A percentile compares a stretch with the other conserved stretches of the same genome.
phyloP scores from a whole-genome alignment of 2,797 vertebrate genomes.

The Euthynnus affinis region DNA sequence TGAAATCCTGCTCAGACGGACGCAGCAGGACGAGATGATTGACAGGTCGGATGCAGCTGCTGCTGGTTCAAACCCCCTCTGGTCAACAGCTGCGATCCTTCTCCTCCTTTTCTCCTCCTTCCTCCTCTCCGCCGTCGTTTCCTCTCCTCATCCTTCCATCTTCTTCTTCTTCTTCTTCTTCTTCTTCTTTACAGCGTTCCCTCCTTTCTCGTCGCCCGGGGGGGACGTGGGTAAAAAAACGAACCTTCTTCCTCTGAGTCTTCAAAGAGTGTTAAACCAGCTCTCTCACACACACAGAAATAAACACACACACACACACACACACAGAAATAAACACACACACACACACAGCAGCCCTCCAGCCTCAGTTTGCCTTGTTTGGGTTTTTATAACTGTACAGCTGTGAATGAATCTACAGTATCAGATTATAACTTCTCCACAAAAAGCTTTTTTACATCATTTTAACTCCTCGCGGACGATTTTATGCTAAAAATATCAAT shows the following conservation, averaged over 20 bases:
- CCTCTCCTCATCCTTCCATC: constrained; percentile 39
- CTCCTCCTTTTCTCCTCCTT: neutral
- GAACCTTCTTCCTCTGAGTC: constrained; percentile 2
- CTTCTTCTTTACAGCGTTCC: neutral
- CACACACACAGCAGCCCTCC: constrained; percentile 17
- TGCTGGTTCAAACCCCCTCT: constrained; percentile 59
- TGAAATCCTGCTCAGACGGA: constrained; percentile 30
- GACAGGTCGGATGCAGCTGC: constrained; percentile 74
- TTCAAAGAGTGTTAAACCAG: constrained; percentile 36
- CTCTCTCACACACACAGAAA: constrained; percentile 7
- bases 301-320: constrained; percentile 12
- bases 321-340: constrained; percentile 3
- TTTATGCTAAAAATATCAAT: too few relatives aligned
- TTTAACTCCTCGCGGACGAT: too few relatives aligned
- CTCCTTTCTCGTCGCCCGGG: neutral
- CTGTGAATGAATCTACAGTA: constrained; percentile 18
- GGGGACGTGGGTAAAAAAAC: constrained; percentile 20
- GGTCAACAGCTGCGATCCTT: constrained; percentile 75
- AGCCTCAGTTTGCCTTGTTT: constrained; percentile 29
- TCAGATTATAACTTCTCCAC: neutral
- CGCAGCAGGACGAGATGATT: constrained; percentile 59
- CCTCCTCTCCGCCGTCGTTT: neutral
- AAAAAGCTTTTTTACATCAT: too few relatives aligned
- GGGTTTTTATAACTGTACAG: constrained; percentile 42
- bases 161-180: neutral